phyloP scores from a whole-genome alignment of 92 coral and sea anemone genomes.

The Epizoanthus rinbou region DNA sequence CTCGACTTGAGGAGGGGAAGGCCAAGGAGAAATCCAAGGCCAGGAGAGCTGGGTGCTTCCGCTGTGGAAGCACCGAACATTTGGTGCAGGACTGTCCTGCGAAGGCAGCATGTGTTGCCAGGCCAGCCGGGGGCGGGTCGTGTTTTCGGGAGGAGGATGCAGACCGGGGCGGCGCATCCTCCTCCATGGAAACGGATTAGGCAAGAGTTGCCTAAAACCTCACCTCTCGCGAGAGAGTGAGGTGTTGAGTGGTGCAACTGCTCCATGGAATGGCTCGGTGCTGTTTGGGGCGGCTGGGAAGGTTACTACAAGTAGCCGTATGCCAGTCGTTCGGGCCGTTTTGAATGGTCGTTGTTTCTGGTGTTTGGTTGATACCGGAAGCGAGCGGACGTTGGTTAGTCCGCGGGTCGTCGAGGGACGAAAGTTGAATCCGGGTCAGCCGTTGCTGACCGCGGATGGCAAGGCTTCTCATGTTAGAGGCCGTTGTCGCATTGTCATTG shows the following conservation, averaged over 20 bases:
- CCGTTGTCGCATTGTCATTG: slow-evolving; percentile 19
- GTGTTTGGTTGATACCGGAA: slow-evolving; percentile 18
- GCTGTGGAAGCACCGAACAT: slow-evolving; percentile 19
- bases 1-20: slow-evolving; percentile 20
- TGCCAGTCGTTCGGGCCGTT: slow-evolving; percentile 17
- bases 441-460: slow-evolving; percentile 21
- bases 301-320: slow-evolving; percentile 4
- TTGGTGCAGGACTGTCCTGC: slow-evolving; percentile 18
- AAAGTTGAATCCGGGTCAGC: slow-evolving; percentile 19
- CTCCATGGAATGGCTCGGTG: slow-evolving; percentile 9
- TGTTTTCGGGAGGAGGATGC: slow-evolving; percentile 15
- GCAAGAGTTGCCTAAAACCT: slow-evolving; percentile 18
- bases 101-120: slow-evolving; percentile 16
- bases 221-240: slow-evolving; percentile 16
- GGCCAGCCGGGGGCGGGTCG: slow-evolving; percentile 17
- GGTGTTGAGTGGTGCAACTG: slow-evolving; percentile 16
- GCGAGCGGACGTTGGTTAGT: slow-evolving; percentile 20
- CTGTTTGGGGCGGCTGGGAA: slow-evolving; percentile 13
- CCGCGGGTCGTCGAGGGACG: slow-evolving; percentile 22
- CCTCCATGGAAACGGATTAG: slow-evolving; percentile 19
- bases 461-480: slow-evolving; percentile 18
- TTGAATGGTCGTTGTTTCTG: slow-evolving; percentile 17
- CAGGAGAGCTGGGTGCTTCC: slow-evolving; percentile 21
- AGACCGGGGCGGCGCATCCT: slow-evolving; percentile 22
- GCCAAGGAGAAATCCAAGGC: slow-evolving; percentile 17